A percentile compares a stretch with the other conserved stretches of the same genome.
phyloP scores from a whole-genome alignment of 1,140 invertebrate genomes.

The Proctacanthus coquilletti region DNA sequence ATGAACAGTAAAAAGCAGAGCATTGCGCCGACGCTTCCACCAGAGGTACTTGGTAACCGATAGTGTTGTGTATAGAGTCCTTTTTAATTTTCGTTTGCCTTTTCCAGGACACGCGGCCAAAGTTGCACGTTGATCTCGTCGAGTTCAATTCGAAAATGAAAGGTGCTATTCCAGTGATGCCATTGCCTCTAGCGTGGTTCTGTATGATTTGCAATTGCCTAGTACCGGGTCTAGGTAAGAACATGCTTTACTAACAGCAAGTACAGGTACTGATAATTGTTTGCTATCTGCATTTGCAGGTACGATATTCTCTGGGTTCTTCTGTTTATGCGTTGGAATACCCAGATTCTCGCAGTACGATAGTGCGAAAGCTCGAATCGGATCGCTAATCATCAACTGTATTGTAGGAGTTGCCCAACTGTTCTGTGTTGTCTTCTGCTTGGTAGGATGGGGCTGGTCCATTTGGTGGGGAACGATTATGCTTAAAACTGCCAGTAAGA shows the following conservation, averaged over 20 bases:
- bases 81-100: slow-evolving; percentile 3
- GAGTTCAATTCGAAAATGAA: slow-evolving; percentile 71
- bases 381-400: slow-evolving; percentile 63
- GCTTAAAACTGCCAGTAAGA: slow-evolving; percentile 57
- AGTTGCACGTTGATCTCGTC: slow-evolving; percentile 56
- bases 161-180: slow-evolving; percentile 77
- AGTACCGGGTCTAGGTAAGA: slow-evolving; percentile 67
- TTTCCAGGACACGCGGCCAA: slow-evolving; percentile 62
- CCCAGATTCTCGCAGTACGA: slow-evolving; percentile 66
- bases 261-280: no score
- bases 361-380: slow-evolving; percentile 49
- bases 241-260: no score
- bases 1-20: slow-evolving; percentile 44
- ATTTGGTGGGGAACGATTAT: slow-evolving; percentile 92
- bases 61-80: not conserved
- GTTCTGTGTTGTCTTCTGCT: slow-evolving; percentile 84
- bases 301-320: slow-evolving; percentile 70
- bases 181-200: slow-evolving; percentile 64
- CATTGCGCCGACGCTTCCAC: slow-evolving; percentile 39
- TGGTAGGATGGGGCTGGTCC: slow-evolving; percentile 95
- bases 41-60: slow-evolving; percentile 37
- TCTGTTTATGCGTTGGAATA: slow-evolving; percentile 76
- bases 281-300: slow-evolving; percentile 44
- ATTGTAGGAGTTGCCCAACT: slow-evolving; percentile 72
- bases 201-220: slow-evolving; percentile 75